phyloP scores from a whole-genome alignment of 1,140 invertebrate species.

The Lepidotrigona ventralis region DNA sequence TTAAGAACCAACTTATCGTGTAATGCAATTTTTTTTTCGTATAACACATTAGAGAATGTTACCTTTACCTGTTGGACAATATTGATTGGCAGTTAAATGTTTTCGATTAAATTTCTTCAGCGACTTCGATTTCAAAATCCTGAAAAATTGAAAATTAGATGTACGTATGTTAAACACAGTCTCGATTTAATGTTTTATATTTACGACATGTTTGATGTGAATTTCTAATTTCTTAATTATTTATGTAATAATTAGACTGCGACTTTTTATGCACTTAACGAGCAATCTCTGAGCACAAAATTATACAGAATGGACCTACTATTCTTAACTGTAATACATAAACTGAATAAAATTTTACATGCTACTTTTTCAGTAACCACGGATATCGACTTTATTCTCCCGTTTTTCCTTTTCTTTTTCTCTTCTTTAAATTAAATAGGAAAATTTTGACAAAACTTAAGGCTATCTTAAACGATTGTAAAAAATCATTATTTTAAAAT shows the following conservation, averaged over 20 bases:
- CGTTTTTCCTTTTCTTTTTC: not conserved
- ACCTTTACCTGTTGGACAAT: not conserved
- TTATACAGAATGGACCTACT: not conserved
- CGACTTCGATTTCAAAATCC: accelerated
- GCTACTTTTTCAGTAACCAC: not conserved
- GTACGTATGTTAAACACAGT: not conserved
- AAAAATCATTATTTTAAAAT: too few species aligned
- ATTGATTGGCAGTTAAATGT: not conserved
- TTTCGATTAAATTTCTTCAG: not conserved
- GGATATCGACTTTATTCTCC: not conserved
- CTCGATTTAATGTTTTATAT: too few species aligned
- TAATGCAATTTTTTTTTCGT: not conserved
- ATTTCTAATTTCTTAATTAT: not conserved
- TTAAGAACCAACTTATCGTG: not conserved
- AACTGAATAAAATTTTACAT: not conserved
- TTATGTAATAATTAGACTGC: too few species aligned
- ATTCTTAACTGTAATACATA: too few species aligned
- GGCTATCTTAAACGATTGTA: too few species aligned
- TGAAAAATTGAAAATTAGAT: not conserved
- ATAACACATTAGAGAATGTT: not conserved
- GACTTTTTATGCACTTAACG: too few species aligned
- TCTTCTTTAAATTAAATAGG: too few species aligned
- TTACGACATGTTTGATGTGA: too few species aligned
- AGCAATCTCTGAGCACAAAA: too few species aligned
- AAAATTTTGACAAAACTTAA: too few species aligned